phyloP scores from a whole-genome alignment of 53 echinoderm and acorn worm species.

The Holothuria leucospilota region DNA sequence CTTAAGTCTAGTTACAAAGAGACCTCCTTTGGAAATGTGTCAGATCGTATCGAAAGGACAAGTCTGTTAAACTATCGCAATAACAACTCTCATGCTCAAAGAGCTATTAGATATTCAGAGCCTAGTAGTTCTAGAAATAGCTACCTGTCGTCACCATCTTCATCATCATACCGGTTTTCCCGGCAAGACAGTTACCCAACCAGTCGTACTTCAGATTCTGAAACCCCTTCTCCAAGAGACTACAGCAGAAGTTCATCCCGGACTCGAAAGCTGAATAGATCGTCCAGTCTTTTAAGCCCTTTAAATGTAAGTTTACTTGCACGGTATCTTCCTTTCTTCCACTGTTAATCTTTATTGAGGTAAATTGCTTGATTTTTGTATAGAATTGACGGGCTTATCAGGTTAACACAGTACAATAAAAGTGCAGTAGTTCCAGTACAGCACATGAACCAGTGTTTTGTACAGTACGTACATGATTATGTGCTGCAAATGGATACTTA shows the following conservation, averaged over 20 bases:
- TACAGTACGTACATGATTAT: too few relatives aligned
- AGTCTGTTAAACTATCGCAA: background rate
- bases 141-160: background rate
- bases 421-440: too few relatives aligned
- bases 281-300: constrained; percentile 41
- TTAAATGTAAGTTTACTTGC: constrained; percentile 7
- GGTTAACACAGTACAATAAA: too few relatives aligned
- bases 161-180: background rate
- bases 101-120: constrained; percentile 12
- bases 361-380: too few relatives aligned
- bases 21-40: constrained; percentile 25
- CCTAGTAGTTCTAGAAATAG: background rate
- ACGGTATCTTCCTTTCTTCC: too few relatives aligned
- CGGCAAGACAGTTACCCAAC: constrained; percentile 28
- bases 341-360: too few relatives aligned
- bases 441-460: too few relatives aligned
- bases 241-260: background rate
- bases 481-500: too few relatives aligned
- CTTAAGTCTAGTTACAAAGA: constrained; percentile 9
- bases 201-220: constrained; percentile 16
- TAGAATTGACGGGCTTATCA: too few relatives aligned
- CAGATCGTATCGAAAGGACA: constrained; percentile 13
- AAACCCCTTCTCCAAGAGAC: constrained; percentile 1
- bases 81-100: constrained; percentile 1
- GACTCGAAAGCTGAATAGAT: constrained; percentile 26